Evolutionary conservation across 2,113 vertebrate species (phyloP), one percentile per base, ranked within the genome.

Genomic region (Bucco capensis): DNA sequence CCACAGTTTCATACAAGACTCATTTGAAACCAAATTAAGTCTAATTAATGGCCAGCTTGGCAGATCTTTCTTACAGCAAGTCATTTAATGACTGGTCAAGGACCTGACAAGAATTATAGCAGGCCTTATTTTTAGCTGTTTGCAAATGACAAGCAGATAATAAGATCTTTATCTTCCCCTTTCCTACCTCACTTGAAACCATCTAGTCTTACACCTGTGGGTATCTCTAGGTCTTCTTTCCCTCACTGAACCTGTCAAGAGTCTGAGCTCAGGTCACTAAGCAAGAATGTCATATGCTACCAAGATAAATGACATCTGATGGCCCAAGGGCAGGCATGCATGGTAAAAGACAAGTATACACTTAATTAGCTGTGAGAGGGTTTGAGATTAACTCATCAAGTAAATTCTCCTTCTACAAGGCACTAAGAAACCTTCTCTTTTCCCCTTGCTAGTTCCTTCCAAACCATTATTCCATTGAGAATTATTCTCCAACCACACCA

Each of bases 41-140:
- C 78, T 61, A 54, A 74, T 90, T 94, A 94, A 85, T 72, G 86
- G 74, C 47, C 75, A 85, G 19, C 44, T 94, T 90, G 62, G 77
- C 30, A 25, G 82, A 11, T 56, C 51, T 91, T 96, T 94, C 92
- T 94, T 91, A 93, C 97, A 75, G 58, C 51, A 95, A 93, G 64
- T 42, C 72, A 64, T 66, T 81, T 83, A 89, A 91, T 54, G 61
- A 85, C 37, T 80, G 25, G 86, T 54, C 84, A 70, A 96, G 74
- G 67, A 83, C 44, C 54, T 46, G 70, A 33, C 18, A 88, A 89
- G 49, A 89, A n/a, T n/a, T n/a, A 64, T 62, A 83, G 67, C 42
- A 85, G 84, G 83, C 42, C 10, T 44, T 35, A 73, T 53, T 92
- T 95, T 79, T 60, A 71, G 46, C 42, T 62, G 19, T 61, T 76